Evolutionary conservation across 2,888 invertebrate genomes (phyloP), one percentile per base, ranked within the genome.

Genomic region (Ochropleura leucogaster): DNA sequence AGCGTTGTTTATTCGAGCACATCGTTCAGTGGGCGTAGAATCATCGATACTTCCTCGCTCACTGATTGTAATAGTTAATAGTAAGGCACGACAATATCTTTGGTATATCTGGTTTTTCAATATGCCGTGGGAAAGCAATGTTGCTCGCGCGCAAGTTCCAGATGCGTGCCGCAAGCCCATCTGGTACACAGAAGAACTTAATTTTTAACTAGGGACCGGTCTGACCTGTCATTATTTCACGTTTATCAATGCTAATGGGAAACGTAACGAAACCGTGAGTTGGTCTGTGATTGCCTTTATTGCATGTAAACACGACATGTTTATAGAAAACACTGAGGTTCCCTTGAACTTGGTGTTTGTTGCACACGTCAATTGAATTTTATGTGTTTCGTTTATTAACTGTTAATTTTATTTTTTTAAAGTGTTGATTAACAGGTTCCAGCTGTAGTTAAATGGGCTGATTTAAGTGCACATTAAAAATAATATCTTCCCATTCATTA

Each of bases 81-180:
- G 89, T 89, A 88, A 89, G 87, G 84, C 88, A 87, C 85, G 76
- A 81, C 79, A 79, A 89, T 89, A 90, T 90, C 89, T 89, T 88
- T 79, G 89, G 87, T 83, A 89, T 88, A 90, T 91, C 87, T 84
- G 89, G 89, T 91, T 92, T 93, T 92, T 90, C 91, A 91, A 92
- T 92, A 88, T 87, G 83, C 90, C 95, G 95, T 95, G 95, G 94
- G 95, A 95, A 95, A 92, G 92, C 90, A 92, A 94, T 93, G 93
- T 86, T 82, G 90, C 80, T 78, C 85, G 85, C 78, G 81, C 79
- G 84, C 68, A 55, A 71, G 64, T 55, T 72, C 82, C 88, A 89
- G 87, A 90, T 90, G 90, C 90, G 88, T 85, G 89, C 88, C 77
- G 68, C 88, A 89, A 90, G 89, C 89, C 87, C 92, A 92, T 93